These are phyloP conservation scores for Marronus borbonicus DNA, from an alignment of 2,888 invertebrate species.

Conservation along the genomic window DNA sequence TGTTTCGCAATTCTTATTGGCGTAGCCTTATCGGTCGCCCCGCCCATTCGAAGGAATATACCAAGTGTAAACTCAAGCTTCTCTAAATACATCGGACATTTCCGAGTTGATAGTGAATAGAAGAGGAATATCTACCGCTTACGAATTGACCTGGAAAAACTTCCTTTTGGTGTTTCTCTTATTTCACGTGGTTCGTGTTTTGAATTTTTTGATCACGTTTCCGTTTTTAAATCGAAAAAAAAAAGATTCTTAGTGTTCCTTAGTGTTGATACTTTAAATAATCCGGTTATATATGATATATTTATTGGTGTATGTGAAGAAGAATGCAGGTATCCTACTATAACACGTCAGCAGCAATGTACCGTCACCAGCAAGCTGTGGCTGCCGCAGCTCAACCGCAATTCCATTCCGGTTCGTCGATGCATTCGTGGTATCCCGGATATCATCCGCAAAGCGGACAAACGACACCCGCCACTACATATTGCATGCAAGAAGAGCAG, in stretches of 20 bases:
- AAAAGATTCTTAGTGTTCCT: too few relatives aligned
- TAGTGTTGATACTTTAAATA: neutral
- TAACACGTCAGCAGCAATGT: conserved; percentile 75
- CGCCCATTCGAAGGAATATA: conserved; percentile 41
- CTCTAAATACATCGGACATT: conserved; percentile 34
- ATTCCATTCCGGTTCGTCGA: conserved; percentile 60
- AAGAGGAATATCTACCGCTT: neutral
- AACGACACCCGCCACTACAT: conserved; percentile 57
- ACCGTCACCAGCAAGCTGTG: conserved; percentile 63
- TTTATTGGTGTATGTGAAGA: conserved; percentile 13
- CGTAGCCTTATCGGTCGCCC: conserved; percentile 49
- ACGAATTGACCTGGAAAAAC: neutral
- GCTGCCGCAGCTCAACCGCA: conserved; percentile 69
- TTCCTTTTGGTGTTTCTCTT: neutral
- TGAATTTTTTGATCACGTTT: neutral
- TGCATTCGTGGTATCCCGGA: conserved; percentile 69
- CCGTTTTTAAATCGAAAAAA: neutral
- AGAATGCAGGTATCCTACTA: conserved; percentile 82
- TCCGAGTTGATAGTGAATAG: conserved; percentile 22
- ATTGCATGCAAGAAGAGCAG: conserved; percentile 69
- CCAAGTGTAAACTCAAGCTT: conserved; percentile 54
- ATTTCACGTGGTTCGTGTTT: neutral
- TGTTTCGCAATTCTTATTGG: conserved; percentile 59
- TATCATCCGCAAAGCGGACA: conserved; percentile 71
- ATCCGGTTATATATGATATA: neutral